Percentiles rank a stretch among this genome's conserved stretches.
phyloP scores from a whole-genome alignment of 2,888 invertebrate genomes.

The Ophioninae sp. region DNA sequence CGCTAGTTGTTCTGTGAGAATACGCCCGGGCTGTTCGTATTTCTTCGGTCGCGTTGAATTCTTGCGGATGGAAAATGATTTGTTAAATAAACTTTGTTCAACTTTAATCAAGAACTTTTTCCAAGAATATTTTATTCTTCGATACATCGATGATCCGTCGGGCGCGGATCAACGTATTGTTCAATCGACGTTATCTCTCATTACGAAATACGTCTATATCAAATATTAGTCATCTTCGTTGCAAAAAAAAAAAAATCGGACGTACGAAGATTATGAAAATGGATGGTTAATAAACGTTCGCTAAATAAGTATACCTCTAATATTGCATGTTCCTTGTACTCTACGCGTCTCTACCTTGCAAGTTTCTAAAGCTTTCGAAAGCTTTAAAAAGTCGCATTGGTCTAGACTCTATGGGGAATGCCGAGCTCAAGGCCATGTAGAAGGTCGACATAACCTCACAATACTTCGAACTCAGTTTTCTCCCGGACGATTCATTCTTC shows the following conservation, averaged over 20 bases:
- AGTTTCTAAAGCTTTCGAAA: conserved; percentile 66
- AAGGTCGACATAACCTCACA: neutral
- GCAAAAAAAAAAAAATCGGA: conserved; percentile 23
- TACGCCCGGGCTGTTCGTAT: no score
- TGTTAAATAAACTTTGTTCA: neutral
- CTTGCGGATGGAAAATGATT: no score
- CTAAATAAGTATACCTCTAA: conserved; percentile 19
- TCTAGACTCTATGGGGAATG: conserved; percentile 62
- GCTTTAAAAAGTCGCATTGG: conserved; percentile 71
- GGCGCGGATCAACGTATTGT: neutral
- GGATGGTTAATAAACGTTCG: conserved; percentile 1
- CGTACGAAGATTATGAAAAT: conserved; percentile 22
- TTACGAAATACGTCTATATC: conserved; percentile 17
- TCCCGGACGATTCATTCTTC: neutral
- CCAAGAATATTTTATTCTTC: neutral
- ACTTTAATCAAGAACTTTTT: conserved; percentile 2
- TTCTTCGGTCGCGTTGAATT: no score
- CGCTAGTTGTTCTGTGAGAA: no score
- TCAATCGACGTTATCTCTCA: conserved; percentile 16
- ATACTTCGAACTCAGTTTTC: neutral
- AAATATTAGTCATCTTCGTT: conserved; percentile 6
- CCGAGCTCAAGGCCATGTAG: conserved; percentile 18
- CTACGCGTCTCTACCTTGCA: conserved; percentile 66
- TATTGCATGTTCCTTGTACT: conserved; percentile 25
- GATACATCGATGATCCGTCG: neutral